Percentiles rank a stretch among this genome's conserved stretches.
These are phyloP conservation scores for Nothobranchius furzeri DNA, from an alignment of 2,113 vertebrate species.

Conservation along the genomic window DNA sequence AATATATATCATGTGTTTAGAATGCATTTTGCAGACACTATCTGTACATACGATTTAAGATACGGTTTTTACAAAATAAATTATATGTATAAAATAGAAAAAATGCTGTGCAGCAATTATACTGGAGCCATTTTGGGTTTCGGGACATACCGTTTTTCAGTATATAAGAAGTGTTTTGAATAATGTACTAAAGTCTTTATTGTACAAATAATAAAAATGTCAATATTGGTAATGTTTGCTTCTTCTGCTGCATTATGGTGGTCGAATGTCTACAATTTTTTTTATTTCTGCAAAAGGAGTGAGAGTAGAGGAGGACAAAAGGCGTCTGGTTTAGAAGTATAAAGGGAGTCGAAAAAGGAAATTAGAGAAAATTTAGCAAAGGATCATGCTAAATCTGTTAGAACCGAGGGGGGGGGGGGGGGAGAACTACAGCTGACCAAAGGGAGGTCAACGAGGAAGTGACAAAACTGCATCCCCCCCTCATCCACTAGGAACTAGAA, in stretches of 20 bases:
- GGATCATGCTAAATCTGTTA: no score
- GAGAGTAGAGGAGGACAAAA: background rate
- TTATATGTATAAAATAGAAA: conserved; percentile 86
- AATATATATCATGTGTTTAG: conserved; percentile 85
- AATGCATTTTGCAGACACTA: conserved; percentile 92
- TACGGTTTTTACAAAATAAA: conserved; percentile 82
- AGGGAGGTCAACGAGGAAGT: no score
- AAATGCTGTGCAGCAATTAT: conserved; percentile 89
- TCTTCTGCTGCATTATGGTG: conserved; percentile 34
- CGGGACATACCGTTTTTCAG: conserved; percentile 96
- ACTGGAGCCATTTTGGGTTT: conserved; percentile 99
- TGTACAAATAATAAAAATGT: conserved; percentile 99
- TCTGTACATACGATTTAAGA: conserved; percentile 90
- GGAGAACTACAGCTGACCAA: no score
- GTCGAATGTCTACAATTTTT: background rate
- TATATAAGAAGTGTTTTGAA: conserved; percentile 99
- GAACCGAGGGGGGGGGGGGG: no score
- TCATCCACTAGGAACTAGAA: no score
- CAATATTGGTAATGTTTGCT: conserved; percentile 89
- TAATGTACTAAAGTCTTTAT: conserved; percentile 97
- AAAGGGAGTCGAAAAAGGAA: no score
- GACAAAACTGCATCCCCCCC: no score
- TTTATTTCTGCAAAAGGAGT: background rate
- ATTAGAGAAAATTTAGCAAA: no score
- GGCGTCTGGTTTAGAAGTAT: no score